Percentiles rank a stretch among this genome's conserved stretches.
Evolutionary conservation across 2,797 vertebrate genomes (phyloP).

Genomic region (Fistularia tabacaria): DNA sequence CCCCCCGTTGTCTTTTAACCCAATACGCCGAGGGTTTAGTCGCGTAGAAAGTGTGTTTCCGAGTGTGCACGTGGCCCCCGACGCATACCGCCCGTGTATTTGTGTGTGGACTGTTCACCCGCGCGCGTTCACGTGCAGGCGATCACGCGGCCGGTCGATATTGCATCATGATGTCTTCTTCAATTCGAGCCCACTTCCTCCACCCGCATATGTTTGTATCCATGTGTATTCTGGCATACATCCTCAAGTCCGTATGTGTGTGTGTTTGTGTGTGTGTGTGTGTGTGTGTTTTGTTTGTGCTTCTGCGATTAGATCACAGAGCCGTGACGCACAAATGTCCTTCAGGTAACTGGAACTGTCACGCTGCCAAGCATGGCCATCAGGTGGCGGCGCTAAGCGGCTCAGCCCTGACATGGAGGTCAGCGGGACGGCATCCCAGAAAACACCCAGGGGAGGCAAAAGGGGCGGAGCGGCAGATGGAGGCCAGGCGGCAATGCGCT

Average conservation of each 20-base stretch:
- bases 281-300: conserved; percentile 4
- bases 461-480: conserved; percentile 59
- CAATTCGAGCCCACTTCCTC: conserved; percentile 17
- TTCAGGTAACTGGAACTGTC: conserved; percentile 71
- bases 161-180: not conserved
- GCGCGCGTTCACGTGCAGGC: too few species aligned
- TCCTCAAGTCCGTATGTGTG: conserved; percentile 8
- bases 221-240: conserved; percentile 16
- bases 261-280: conserved; percentile 13
- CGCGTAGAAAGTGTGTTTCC: not conserved
- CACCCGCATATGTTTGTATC: conserved; percentile 4
- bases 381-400: conserved; percentile 59
- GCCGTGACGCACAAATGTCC: conserved; percentile 56
- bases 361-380: conserved; percentile 48
- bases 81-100: not conserved
- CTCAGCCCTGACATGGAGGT: conserved; percentile 57
- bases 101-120: too few species aligned
- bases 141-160: not conserved
- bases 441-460: conserved; percentile 47
- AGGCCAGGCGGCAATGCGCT: conserved; percentile 44
- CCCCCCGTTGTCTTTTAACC: too few species aligned
- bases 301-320: conserved; percentile 43
- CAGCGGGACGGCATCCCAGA: conserved; percentile 64
- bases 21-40: too few species aligned
- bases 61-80: not conserved